These are phyloP conservation scores for Micromussa lordhowensis DNA, from an alignment of 92 coral and sea anemone species.

Conservation along the genomic window DNA sequence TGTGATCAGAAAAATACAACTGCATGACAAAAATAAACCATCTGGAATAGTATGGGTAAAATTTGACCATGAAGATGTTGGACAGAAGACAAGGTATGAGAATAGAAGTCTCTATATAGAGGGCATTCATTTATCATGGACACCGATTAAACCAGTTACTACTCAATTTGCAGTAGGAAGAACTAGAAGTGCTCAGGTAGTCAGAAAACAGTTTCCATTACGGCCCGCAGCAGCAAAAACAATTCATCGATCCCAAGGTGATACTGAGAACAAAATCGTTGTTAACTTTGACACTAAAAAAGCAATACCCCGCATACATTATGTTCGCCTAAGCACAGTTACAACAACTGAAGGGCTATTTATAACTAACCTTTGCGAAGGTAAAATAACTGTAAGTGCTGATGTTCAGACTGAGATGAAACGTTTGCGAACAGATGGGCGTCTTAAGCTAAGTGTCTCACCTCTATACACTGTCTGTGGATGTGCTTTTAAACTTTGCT, in stretches of 20 bases:
- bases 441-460: background rate
- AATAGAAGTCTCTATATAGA: constrained; percentile 27
- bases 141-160: constrained; percentile 66
- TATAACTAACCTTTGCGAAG: too few species aligned
- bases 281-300: constrained; percentile 16
- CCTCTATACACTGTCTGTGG: background rate
- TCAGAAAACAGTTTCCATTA: constrained; percentile 74
- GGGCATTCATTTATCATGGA: constrained; percentile 60
- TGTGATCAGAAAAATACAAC: constrained; percentile 34
- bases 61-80: constrained; percentile 38
- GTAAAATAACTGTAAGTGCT: too few species aligned
- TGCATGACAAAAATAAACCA: constrained; percentile 25
- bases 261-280: too few species aligned
- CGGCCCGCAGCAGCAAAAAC: too few species aligned
- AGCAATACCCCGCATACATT: too few species aligned
- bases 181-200: constrained; percentile 57
- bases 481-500: constrained; percentile 4
- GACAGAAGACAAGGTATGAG: constrained; percentile 13
- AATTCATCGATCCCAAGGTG: too few species aligned
- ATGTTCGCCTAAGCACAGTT: too few species aligned
- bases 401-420: too few species aligned
- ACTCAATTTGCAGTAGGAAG: constrained; percentile 74
- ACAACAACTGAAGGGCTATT: too few species aligned
- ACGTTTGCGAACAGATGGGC: too few species aligned
- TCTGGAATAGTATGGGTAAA: constrained; percentile 35